Base-by-base conservation (phyloP, 2,113 vertebrate species). In the Pelusios castaneus region DNA sequence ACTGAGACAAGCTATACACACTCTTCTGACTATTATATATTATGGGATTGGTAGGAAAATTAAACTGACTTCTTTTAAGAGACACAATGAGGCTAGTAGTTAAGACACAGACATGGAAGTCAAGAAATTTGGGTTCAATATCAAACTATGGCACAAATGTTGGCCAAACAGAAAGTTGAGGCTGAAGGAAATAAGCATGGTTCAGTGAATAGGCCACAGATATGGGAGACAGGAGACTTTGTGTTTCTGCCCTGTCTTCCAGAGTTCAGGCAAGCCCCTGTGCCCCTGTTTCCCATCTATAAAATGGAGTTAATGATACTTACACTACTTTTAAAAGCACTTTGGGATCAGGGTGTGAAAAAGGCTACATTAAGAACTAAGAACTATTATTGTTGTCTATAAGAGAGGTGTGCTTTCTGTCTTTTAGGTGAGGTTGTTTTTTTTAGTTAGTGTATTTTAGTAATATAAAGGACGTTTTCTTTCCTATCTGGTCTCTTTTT, bases 1-100 rank as follows among this genome's bases (percentile, higher is more conserved):
- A 80, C 25, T 88, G 55, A 95, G 83, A 51, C 95, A 95, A 91
- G 86, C 10, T 70, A 2, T 82, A 86, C 75, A 92, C 90, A 6
- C 29, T 67, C 27, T 88, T 91, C 79, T 93, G 84, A 94, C 12
- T 73, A 90, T 60, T 77, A 87, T 51, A 88, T 43, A 79, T 31
- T 29, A 27, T 12, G 78, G 34, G 47, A 43, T 1, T 89, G 85
- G 76, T 89, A 16, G 21, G 6, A 80, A 95, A 95, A 82, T 47
- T 79, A 41, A 90, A 95, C 21, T 75, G 85, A 77, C 41, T 76
- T 82, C 75, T 52, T 79, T 29, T 79, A 85, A 31, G 7, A 13
- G 21, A 84, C 85, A n/a, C 91, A 87, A 79, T 34, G 4, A 58
- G n/a, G 87, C 77, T 80, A 67, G 6, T 58, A 22, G 16, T n/a